These are phyloP conservation scores for Chlorospingus flavigularis DNA, from an alignment of 2,797 vertebrate species.

Conservation along the genomic window DNA sequence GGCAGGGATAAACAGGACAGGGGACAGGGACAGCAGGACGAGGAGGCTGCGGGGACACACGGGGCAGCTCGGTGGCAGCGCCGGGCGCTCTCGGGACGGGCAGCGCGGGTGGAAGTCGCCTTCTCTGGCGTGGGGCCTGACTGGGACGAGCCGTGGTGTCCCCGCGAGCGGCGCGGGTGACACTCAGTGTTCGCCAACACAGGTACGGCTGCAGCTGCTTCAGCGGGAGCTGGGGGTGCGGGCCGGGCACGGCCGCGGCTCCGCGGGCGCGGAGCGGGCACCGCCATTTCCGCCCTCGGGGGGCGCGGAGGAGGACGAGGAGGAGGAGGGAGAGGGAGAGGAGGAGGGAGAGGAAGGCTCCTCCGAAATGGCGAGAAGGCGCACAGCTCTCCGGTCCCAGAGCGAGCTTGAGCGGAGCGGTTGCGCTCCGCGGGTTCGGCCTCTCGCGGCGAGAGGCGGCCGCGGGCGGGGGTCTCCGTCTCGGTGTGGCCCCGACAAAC, in stretches of 20 bases:
- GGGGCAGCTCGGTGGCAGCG: background rate
- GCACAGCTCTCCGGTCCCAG: slow-evolving; percentile 51
- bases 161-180: background rate
- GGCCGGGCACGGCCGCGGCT: background rate
- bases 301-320: background rate
- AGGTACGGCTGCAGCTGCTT: slow-evolving; percentile 68
- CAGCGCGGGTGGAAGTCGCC: background rate
- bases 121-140: slow-evolving; percentile 32
- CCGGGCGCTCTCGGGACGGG: background rate
- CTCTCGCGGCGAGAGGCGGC: slow-evolving; percentile 10
- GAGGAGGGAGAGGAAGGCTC: background rate
- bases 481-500: background rate
- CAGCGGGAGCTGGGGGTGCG: background rate
- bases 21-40: background rate
- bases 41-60: background rate
- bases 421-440: slow-evolving; percentile 14
- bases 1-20: no score
- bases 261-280: background rate
- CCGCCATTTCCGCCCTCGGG: background rate
- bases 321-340: background rate
- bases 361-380: slow-evolving; percentile 35
- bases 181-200: slow-evolving; percentile 59
- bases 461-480: background rate
- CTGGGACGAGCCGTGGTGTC: slow-evolving; percentile 64
- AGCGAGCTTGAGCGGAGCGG: slow-evolving; percentile 41